phyloP scores from a whole-genome alignment of 2,888 invertebrate species.

The Scelioninae gen. 2 region DNA sequence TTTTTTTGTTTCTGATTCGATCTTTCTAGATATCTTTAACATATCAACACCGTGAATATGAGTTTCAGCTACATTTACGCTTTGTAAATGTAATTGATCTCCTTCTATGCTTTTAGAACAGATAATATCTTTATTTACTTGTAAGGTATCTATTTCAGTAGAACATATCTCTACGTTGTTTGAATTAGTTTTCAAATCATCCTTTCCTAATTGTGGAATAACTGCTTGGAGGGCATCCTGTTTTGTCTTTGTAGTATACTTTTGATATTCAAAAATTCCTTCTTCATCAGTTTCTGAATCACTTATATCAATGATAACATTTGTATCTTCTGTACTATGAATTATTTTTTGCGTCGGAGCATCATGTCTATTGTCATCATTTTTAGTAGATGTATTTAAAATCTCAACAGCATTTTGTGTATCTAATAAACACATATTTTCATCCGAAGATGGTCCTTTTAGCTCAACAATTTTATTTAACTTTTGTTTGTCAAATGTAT shows the following conservation, averaged over 20 bases:
- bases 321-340: background rate
- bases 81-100: no score
- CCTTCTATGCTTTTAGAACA: no score
- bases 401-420: background rate
- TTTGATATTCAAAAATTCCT: background rate
- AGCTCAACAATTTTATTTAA: no score
- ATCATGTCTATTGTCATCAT: constrained; percentile 4
- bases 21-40: no score
- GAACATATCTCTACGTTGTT: no score
- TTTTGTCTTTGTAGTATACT: background rate
- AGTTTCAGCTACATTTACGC: no score
- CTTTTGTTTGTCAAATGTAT: no score
- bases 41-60: no score
- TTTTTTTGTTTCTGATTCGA: constrained; percentile 30
- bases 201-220: background rate
- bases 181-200: background rate
- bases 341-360: constrained; percentile 4
- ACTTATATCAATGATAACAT: background rate
- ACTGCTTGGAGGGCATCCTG: background rate
- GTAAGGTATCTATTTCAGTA: no score
- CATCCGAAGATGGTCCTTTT: no score
- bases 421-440: no score
- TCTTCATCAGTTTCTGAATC: constrained; percentile 21
- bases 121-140: no score
- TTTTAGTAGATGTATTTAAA: background rate